These are phyloP conservation scores for Pampusana beccarii DNA, from an alignment of 2,113 vertebrate species.

Conservation along the genomic window DNA sequence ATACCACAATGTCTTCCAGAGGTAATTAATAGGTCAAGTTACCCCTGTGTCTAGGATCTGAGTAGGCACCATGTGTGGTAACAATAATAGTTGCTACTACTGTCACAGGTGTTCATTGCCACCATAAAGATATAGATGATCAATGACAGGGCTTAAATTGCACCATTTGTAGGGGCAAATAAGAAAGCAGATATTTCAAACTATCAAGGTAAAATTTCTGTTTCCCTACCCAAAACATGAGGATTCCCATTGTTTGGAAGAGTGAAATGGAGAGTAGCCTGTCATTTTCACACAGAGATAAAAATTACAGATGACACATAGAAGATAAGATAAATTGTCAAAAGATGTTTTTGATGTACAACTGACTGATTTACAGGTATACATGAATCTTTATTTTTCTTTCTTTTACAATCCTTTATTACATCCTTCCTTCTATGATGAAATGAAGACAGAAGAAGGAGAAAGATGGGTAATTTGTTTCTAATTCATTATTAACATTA, in stretches of 20 bases:
- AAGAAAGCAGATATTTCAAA: not conserved
- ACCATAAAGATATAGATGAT: not conserved
- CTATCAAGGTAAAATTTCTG: not conserved
- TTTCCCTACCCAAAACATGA: not conserved
- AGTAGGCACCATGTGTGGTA: not conserved
- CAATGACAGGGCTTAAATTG: not conserved
- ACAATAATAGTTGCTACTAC: not conserved
- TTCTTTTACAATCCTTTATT: slow-evolving; percentile 38
- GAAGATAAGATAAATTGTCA: not conserved
- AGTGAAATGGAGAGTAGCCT: not conserved
- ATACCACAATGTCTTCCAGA: not conserved
- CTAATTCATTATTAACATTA: not conserved
- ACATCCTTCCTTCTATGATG: slow-evolving; percentile 6
- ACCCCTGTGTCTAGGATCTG: not conserved
- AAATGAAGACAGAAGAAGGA: slow-evolving; percentile 84
- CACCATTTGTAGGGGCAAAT: not conserved
- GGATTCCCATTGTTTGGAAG: not conserved
- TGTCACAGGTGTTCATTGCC: not conserved
- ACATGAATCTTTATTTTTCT: slow-evolving; percentile 20
- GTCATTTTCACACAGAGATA: not conserved
- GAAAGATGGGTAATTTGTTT: slow-evolving; percentile 83
- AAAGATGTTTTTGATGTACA: not conserved
- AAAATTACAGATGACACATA: not conserved
- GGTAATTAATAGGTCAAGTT: not conserved
- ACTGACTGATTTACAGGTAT: not conserved